phyloP scores from a whole-genome alignment of 1,140 invertebrate genomes.

The Brachionus manjavacas region DNA sequence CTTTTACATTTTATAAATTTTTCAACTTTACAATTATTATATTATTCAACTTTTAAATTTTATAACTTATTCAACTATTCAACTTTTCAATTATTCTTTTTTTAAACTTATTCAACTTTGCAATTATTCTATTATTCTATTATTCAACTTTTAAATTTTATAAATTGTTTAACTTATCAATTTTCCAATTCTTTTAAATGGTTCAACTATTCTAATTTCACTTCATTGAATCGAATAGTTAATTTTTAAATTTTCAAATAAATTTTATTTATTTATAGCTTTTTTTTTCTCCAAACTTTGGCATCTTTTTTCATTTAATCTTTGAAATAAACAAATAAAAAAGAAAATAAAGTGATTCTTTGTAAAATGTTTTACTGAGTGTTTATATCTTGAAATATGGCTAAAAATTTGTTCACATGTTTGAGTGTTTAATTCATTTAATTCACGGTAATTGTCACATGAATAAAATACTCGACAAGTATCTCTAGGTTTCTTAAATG shows the following conservation, averaged over 20 bases:
- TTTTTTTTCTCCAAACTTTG: not conserved
- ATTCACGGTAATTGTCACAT: not conserved
- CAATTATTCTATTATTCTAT: not conserved
- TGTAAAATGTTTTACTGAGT: no score
- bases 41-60: no score
- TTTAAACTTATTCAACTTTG: not conserved
- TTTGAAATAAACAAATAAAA: not conserved
- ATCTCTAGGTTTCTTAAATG: not conserved
- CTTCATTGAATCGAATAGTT: not conserved
- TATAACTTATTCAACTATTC: not conserved
- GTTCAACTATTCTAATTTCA: not conserved
- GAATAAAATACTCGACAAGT: not conserved
- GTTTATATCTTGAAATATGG: no score
- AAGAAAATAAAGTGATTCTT: not conserved
- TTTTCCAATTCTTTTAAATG: not conserved
- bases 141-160: not conserved
- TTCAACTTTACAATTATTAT: no score
- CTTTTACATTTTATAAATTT: no score
- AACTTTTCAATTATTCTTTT: not conserved
- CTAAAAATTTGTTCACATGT: not conserved
- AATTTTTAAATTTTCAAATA: not conserved
- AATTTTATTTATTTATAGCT: not conserved
- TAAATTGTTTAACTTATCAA: not conserved
- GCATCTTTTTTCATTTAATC: not conserved
- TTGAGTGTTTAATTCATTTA: not conserved